Percentiles rank a stretch among this genome's conserved stretches.
Conservation (phyloP, 2,113 vertebrate genomes). For the Pachypanchax playfairii region DNA sequence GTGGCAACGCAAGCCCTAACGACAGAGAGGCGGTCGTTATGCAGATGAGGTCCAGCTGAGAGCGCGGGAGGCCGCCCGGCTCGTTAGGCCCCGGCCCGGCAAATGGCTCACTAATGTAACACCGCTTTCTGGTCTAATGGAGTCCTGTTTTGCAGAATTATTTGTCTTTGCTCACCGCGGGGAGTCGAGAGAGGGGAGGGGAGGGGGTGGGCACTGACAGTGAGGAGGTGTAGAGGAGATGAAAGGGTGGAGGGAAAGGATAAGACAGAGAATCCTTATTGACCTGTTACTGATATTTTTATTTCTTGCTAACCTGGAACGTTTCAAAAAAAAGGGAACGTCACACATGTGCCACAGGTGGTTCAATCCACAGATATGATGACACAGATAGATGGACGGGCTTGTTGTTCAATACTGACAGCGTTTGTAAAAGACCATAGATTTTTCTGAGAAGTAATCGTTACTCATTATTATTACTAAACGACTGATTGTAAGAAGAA, state of each 20-base stretch:
- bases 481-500: conserved; percentile 43
- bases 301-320: conserved; percentile 26
- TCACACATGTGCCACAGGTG: conserved; percentile 25
- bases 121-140: conserved; percentile 97
- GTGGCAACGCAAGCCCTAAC: conserved; percentile 74
- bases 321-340: conserved; percentile 29
- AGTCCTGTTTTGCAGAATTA: conserved; percentile 92
- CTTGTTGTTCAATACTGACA: conserved; percentile 33
- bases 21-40: conserved; percentile 92
- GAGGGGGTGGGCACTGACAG: conserved; percentile 44
- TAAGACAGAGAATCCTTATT: conserved; percentile 61
- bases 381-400: conserved; percentile 20
- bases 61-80: conserved; percentile 84
- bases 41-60: conserved; percentile 93
- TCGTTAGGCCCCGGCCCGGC: conserved; percentile 99
- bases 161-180: conserved; percentile 67
- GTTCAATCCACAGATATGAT: conserved; percentile 17
- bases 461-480: conserved; percentile 48
- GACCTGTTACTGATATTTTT: conserved; percentile 59
- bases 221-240: conserved; percentile 36
- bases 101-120: conserved; percentile 99
- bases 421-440: conserved; percentile 35
- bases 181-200: conserved; percentile 6
- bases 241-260: no score
- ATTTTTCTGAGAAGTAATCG: conserved; percentile 52